These are phyloP conservation scores for Rhagoletis pomonella DNA, from an alignment of 1,140 invertebrate species.

Conservation along the genomic window DNA sequence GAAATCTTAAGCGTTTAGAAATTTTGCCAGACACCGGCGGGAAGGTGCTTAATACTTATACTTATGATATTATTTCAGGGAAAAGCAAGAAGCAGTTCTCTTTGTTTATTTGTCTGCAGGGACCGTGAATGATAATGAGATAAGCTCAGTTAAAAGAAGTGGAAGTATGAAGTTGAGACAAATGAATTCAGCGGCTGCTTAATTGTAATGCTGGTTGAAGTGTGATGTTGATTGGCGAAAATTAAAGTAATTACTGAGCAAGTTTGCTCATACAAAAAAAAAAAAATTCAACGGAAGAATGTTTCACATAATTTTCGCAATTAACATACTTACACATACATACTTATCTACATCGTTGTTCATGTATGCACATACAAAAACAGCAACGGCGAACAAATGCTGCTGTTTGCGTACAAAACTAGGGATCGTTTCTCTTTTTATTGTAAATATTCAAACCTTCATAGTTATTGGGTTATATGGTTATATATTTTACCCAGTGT, in stretches of 20 bases:
- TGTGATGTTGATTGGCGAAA: not conserved
- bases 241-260: not conserved
- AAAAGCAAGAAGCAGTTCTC: not conserved
- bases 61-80: not conserved
- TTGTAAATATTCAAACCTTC: too few species aligned
- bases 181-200: slow-evolving; percentile 35
- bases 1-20: slow-evolving; percentile 43
- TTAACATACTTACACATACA: too few species aligned
- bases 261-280: too few species aligned
- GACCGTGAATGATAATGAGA: slow-evolving; percentile 41
- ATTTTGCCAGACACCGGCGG: slow-evolving; percentile 12
- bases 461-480: too few species aligned
- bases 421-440: too few species aligned
- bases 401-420: too few species aligned
- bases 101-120: not conserved
- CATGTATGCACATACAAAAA: too few species aligned
- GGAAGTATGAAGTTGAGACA: not conserved
- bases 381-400: too few species aligned
- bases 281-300: too few species aligned
- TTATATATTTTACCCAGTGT: too few species aligned
- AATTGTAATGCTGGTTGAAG: slow-evolving; percentile 6
- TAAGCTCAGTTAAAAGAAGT: not conserved
- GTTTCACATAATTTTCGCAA: too few species aligned
- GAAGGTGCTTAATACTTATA: slow-evolving; percentile 34
- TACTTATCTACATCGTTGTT: too few species aligned